Conservation (phyloP, 2,113 vertebrate genomes). For the Cyprinodon tularosa region DNA sequence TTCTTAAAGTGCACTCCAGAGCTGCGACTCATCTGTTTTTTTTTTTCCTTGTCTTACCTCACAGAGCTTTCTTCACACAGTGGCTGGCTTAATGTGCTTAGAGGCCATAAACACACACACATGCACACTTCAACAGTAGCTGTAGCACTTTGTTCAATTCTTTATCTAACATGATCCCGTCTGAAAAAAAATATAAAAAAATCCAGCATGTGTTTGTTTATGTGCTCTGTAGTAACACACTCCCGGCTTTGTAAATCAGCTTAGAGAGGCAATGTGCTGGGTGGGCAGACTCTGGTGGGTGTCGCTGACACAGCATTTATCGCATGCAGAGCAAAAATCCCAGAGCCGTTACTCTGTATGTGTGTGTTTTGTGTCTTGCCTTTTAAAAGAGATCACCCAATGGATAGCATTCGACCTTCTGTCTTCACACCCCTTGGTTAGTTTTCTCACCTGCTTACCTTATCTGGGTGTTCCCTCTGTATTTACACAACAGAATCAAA, state of each 20-base stretch:
- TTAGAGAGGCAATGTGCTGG: conserved; percentile 73
- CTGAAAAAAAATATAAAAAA: conserved; percentile 42
- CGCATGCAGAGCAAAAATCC: conserved; percentile 68
- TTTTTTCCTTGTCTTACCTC: conserved; percentile 18
- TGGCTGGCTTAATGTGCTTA: conserved; percentile 12
- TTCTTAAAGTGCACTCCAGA: conserved; percentile 54
- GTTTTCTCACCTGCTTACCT: conserved; percentile 31
- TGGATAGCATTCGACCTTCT: conserved; percentile 50
- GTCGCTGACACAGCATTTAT: conserved; percentile 74
- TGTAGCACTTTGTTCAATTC: conserved; percentile 5
- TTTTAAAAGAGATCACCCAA: conserved; percentile 44
- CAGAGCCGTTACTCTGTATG: conserved; percentile 43
- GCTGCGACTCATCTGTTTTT: conserved; percentile 34
- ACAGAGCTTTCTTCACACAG: conserved; percentile 36
- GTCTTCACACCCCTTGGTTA: conserved; percentile 53
- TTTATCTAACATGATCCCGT: conserved; percentile 25
- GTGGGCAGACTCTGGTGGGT: conserved; percentile 69
- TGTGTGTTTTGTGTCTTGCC: conserved; percentile 36
- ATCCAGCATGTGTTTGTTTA: conserved; percentile 66
- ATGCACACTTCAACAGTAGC: not conserved
- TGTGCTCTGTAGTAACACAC: conserved; percentile 63
- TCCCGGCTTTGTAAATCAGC: conserved; percentile 70
- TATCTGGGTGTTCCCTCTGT: conserved; percentile 42
- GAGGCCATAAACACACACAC: conserved; percentile 25
- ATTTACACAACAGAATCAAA: conserved; percentile 45